Conservation (phyloP, 1,140 invertebrate species). For the Drosophila pseudoobscura region DNA sequence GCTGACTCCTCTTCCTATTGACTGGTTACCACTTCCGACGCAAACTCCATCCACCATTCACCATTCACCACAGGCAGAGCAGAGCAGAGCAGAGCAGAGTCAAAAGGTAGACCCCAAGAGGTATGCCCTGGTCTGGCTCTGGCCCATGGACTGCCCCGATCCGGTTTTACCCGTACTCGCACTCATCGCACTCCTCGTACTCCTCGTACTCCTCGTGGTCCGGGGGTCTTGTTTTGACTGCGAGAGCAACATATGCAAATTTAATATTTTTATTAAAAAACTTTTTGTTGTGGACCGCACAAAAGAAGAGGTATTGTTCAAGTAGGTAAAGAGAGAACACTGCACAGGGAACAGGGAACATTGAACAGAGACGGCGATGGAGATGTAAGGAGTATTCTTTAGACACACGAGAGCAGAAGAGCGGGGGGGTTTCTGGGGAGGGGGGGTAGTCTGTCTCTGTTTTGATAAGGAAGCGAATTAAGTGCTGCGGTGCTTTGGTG, state of each 20-base stretch:
- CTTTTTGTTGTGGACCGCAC: slow-evolving; percentile 31
- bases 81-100: slow-evolving; percentile 1
- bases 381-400: slow-evolving; percentile 10
- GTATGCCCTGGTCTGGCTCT: slow-evolving; percentile 2
- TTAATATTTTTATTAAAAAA: slow-evolving; percentile 58
- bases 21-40: slow-evolving; percentile 28
- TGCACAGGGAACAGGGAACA: background rate
- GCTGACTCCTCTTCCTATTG: background rate
- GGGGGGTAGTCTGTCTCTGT: slow-evolving; percentile 8
- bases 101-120: slow-evolving; percentile 21
- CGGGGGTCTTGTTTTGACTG: background rate
- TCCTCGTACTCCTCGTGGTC: background rate
- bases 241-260: slow-evolving; percentile 46
- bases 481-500: slow-evolving; percentile 25
- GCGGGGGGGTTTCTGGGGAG: no score
- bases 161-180: slow-evolving; percentile 7
- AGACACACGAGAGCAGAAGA: background rate
- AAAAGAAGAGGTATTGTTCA: slow-evolving; percentile 10
- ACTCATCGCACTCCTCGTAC: background rate
- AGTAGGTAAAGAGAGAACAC: background rate
- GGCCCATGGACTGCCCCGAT: no score
- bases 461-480: slow-evolving; percentile 44
- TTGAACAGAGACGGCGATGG: background rate
- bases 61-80: no score
- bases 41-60: no score